A percentile compares a stretch with the other conserved stretches of the same genome.
Evolutionary conservation across 1,140 invertebrate species (phyloP).

Genomic region (Procambarus clarkii): DNA sequence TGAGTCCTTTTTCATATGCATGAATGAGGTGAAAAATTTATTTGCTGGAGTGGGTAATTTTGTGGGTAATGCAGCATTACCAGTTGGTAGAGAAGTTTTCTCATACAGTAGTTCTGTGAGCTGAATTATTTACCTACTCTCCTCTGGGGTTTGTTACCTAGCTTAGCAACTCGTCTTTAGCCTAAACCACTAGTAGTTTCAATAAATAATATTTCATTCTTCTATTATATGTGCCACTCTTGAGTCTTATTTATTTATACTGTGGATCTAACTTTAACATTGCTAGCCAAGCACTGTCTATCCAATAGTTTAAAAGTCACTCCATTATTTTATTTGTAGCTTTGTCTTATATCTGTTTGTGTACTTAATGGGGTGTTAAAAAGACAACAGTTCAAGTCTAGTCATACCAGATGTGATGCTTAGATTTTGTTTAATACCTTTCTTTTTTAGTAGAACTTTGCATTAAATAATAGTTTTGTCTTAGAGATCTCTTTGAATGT

Average conservation of each 20-base stretch:
- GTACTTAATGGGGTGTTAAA: slow-evolving; percentile 56
- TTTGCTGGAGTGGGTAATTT: background rate
- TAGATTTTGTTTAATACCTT: slow-evolving; percentile 36
- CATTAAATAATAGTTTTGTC: slow-evolving; percentile 18
- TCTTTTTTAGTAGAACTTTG: slow-evolving; percentile 40
- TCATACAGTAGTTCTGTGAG: slow-evolving; percentile 44
- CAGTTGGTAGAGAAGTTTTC: background rate
- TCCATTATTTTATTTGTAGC: slow-evolving; percentile 49
- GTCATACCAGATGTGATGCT: slow-evolving; percentile 70
- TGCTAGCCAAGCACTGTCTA: slow-evolving; percentile 68
- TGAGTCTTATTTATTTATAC: slow-evolving; percentile 36
- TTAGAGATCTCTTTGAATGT: slow-evolving; percentile 29
- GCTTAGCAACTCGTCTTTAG: slow-evolving; percentile 59
- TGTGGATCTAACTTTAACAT: slow-evolving; percentile 47
- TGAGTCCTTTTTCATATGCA: background rate
- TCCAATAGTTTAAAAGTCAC: slow-evolving; percentile 39
- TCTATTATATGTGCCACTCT: slow-evolving; percentile 55
- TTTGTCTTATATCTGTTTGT: slow-evolving; percentile 60
- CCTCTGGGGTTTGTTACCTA: slow-evolving; percentile 66
- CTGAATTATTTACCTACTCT: slow-evolving; percentile 58
- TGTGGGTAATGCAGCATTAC: background rate
- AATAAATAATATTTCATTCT: slow-evolving; percentile 38
- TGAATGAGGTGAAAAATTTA: slow-evolving; percentile 3
- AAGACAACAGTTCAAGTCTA: slow-evolving; percentile 64
- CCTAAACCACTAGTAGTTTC: slow-evolving; percentile 59